phyloP scores from a whole-genome alignment of 2,113 vertebrate genomes.

The Oxygymnocypris stewartii region DNA sequence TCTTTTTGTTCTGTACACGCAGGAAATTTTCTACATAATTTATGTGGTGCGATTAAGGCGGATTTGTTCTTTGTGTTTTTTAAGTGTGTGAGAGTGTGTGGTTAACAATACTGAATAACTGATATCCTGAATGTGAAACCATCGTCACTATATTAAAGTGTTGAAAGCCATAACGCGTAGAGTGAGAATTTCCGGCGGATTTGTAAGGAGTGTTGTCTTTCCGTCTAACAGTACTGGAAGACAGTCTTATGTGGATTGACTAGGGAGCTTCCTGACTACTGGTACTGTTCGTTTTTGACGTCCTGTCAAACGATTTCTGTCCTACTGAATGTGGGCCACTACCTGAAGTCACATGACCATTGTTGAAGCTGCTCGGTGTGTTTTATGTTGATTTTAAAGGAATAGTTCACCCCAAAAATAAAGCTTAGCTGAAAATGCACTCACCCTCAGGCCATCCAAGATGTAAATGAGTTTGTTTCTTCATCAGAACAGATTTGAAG shows the following conservation, averaged over 20 bases:
- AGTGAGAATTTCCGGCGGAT: background rate
- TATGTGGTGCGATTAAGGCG: slow-evolving; percentile 12
- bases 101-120: background rate
- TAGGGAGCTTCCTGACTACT: slow-evolving; percentile 3
- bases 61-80: slow-evolving; percentile 7
- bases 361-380: slow-evolving; percentile 30
- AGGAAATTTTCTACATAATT: slow-evolving; percentile 33
- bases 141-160: background rate
- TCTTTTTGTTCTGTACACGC: slow-evolving; percentile 42
- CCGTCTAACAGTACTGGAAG: background rate
- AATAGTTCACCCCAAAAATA: background rate
- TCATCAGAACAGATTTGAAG: background rate
- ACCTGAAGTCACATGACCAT: background rate
- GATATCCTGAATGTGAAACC: slow-evolving; percentile 43
- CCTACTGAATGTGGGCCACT: background rate
- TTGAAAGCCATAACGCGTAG: slow-evolving; percentile 13
- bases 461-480: background rate
- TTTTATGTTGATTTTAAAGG: slow-evolving; percentile 6
- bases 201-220: background rate
- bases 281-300: slow-evolving; percentile 7
- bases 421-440: background rate
- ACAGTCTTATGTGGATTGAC: background rate
- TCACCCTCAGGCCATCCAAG: background rate
- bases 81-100: background rate
- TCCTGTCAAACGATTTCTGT: background rate